A percentile compares a stretch with the other conserved stretches of the same genome.
Conservation (phyloP, 2,888 invertebrate species). For the Ditula angustiorana region DNA sequence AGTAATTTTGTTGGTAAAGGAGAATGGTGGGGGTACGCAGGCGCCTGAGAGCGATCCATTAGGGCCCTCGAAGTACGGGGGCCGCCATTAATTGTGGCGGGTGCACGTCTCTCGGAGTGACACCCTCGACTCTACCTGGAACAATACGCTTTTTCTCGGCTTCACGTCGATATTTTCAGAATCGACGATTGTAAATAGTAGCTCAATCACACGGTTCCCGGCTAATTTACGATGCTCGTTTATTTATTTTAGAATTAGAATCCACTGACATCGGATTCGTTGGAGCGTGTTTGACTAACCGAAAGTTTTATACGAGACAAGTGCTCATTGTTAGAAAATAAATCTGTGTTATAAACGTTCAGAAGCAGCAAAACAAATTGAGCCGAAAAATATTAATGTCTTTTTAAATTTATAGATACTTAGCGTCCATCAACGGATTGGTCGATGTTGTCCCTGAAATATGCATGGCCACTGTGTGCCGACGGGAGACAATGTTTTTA, state of each 20-base stretch:
- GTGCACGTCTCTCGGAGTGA: conserved; percentile 47
- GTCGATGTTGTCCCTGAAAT: background rate
- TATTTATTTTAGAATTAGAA: conserved; percentile 31
- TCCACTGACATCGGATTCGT: conserved; percentile 3
- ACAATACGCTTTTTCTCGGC: conserved; percentile 46
- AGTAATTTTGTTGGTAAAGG: conserved; percentile 17
- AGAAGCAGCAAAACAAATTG: background rate
- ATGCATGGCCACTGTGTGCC: background rate
- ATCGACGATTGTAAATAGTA: conserved; percentile 31
- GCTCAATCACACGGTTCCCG: conserved; percentile 23
- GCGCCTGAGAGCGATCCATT: conserved; percentile 55
- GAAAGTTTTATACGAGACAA: background rate
- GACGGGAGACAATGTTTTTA: conserved; percentile 36
- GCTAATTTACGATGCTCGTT: conserved; percentile 33
- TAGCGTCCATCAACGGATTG: background rate
- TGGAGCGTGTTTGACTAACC: conserved; percentile 10
- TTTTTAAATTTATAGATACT: background rate
- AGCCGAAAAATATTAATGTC: background rate
- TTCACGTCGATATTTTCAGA: conserved; percentile 18
- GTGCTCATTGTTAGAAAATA: conserved; percentile 7
- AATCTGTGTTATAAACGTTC: conserved; percentile 3
- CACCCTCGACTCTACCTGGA: conserved; percentile 48
- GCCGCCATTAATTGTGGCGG: conserved; percentile 56
- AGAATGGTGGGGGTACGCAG: conserved; percentile 43
- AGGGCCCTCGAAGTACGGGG: conserved; percentile 52